These are phyloP conservation scores for Trichonephila clavipes DNA, from an alignment of 1,140 invertebrate species.

Conservation along the genomic window DNA sequence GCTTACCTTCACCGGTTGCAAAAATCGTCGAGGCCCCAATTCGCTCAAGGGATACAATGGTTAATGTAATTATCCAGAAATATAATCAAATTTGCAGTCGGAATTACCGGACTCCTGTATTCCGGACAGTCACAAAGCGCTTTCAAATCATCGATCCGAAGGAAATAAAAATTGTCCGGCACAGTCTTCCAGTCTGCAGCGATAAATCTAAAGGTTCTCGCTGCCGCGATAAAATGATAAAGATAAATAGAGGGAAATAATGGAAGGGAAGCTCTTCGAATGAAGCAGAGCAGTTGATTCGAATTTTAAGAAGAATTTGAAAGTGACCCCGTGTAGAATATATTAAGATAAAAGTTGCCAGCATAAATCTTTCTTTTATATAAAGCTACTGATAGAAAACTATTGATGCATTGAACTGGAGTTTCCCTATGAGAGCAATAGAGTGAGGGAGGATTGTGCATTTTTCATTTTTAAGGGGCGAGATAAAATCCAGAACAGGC, in stretches of 20 bases:
- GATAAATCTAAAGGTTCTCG: constrained; percentile 46
- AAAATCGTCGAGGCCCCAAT: constrained; percentile 5
- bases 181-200: constrained; percentile 38
- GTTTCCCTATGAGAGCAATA: constrained; percentile 14
- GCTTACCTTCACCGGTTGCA: constrained; percentile 22
- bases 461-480: constrained; percentile 8
- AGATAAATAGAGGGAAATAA: constrained; percentile 48
- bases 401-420: constrained; percentile 28
- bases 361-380: constrained; percentile 27
- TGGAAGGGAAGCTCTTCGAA: constrained; percentile 27
- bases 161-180: constrained; percentile 42
- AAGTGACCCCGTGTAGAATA: constrained; percentile 28
- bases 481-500: constrained; percentile 2
- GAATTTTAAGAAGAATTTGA: constrained; percentile 57
- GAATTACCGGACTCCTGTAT: constrained; percentile 56
- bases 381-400: constrained; percentile 17
- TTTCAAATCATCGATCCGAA: constrained; percentile 69
- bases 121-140: constrained; percentile 42
- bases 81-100: constrained; percentile 64
- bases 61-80: constrained; percentile 66
- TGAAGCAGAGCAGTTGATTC: constrained; percentile 11
- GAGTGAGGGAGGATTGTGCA: neutral
- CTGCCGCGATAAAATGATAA: constrained; percentile 54
- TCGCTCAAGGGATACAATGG: constrained; percentile 60
- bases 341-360: constrained; percentile 28